Base-by-base conservation (phyloP, 2,113 vertebrate genomes). In the Salvelinus fontinalis region DNA sequence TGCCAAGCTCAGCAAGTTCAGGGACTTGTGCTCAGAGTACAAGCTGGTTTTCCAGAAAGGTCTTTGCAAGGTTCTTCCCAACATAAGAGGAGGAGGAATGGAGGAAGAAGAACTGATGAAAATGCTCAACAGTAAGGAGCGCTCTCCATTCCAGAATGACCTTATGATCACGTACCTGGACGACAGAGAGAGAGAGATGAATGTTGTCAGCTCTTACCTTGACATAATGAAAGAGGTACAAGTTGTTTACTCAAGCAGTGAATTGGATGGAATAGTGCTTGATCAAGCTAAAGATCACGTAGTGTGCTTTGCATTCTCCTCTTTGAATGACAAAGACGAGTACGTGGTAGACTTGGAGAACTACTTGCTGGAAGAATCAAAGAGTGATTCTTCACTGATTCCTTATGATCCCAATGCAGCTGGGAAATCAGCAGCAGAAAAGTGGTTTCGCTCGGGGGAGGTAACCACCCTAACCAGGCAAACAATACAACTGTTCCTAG, bases 41-140 rank as follows among this genome's bases (percentile, higher is more conserved):
- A 82, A 82, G 60, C 16, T 26, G 3, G 73, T 78, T 1, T 80
- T 86, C 44, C 80, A 86, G 59, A 78, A 84, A 74, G 9, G 34
- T 26, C 75, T 84, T 39, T 77, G 82, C 20, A 68, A 39, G 26
- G n/a, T 80, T 44, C 73, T 86, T 31, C 82, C 75, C 4, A 34
- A 26, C 12, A 86, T 86, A 26, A 71, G 82, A 7, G 79, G 82
- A 26, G 82, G 72, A 26, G 82, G 73, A 14, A 49, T 22, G 71
- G 73, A 78, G 13, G 85, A 86, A 57, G 66, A 72, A 14, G 59
- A 70, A 2, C 72, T 86, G 70, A 49, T 29, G 5, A 81, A 70
- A 27, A 8, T 71, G 1, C 62, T 86, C 8, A 84, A n/a, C 20
- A 70, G 54, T 14, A 77, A 48, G 49, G 77, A 80, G 27, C 67